These are phyloP conservation scores for Chrysolina haemoptera DNA, from an alignment of 2,888 invertebrate genomes.

Conservation along the genomic window DNA sequence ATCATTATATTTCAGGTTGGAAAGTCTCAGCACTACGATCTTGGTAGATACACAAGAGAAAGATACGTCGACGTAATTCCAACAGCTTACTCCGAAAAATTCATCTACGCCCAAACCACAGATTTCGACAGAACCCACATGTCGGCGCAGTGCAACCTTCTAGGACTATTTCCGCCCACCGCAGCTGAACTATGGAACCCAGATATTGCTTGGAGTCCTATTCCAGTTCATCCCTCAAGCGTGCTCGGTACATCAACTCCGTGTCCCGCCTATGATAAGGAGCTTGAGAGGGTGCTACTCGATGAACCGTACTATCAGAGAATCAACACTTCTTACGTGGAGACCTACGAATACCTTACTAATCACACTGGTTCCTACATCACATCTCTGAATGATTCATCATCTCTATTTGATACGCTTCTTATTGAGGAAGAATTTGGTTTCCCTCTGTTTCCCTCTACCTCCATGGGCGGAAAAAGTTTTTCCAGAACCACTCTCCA, in stretches of 20 bases:
- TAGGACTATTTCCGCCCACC: constrained; percentile 79
- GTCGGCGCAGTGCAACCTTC: constrained; percentile 84
- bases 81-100: constrained; percentile 69
- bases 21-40: constrained; percentile 75
- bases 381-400: neutral
- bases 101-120: constrained; percentile 77
- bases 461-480: constrained; percentile 38
- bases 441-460: too few species aligned
- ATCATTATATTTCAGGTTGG: neutral
- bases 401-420: constrained; percentile 27
- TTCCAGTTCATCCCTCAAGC: constrained; percentile 78
- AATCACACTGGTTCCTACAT: constrained; percentile 26
- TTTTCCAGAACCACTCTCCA: constrained; percentile 41
- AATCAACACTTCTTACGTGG: constrained; percentile 71
- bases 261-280: constrained; percentile 25
- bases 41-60: constrained; percentile 80
- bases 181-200: constrained; percentile 74
- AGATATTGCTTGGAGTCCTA: constrained; percentile 78
- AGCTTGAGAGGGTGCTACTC: neutral
- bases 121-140: constrained; percentile 89
- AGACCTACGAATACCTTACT: constrained; percentile 67
- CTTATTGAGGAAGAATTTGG: constrained; percentile 30
- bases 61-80: constrained; percentile 77
- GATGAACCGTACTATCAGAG: constrained; percentile 62
- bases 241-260: constrained; percentile 33